A percentile compares a stretch with the other conserved stretches of the same genome.
phyloP scores from a whole-genome alignment of 2,888 invertebrate genomes.

The Ditula angustiorana region DNA sequence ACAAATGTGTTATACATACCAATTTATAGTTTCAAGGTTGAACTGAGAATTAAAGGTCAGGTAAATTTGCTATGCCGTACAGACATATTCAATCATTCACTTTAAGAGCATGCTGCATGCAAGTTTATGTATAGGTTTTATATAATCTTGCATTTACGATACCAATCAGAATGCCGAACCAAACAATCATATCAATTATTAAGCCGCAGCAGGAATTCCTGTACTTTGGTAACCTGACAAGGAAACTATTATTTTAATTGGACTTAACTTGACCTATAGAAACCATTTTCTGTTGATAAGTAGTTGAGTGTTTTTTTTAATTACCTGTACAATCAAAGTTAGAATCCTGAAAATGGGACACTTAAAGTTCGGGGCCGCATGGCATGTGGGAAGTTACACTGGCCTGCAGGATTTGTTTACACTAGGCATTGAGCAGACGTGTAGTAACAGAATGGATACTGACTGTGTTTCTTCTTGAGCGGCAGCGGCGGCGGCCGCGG shows the following conservation, averaged over 20 bases:
- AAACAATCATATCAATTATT: not conserved
- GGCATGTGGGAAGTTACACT: too few species aligned
- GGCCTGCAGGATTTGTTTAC: not conserved
- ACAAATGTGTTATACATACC: conserved; percentile 9
- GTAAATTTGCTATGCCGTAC: conserved; percentile 19
- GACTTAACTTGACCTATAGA: not conserved
- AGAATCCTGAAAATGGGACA: not conserved
- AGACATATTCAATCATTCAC: conserved; percentile 32
- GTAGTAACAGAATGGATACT: conserved; percentile 78
- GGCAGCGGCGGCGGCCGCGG: conserved; percentile 96
- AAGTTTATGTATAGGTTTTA: not conserved
- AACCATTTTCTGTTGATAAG: not conserved
- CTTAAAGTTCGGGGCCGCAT: not conserved
- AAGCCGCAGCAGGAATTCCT: not conserved
- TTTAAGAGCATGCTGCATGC: conserved; percentile 18
- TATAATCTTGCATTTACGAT: too few species aligned
- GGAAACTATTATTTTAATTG: not conserved
- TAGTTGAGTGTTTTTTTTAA: not conserved
- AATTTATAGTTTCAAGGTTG: conserved; percentile 15
- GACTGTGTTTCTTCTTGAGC: conserved; percentile 97
- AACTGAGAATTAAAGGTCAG: conserved; percentile 9
- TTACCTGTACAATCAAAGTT: not conserved
- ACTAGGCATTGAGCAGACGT: not conserved
- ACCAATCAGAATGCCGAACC: not conserved
- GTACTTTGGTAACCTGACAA: not conserved